Evolutionary conservation across 2,113 vertebrate genomes (phyloP).

Genomic region (Equus przewalskii): DNA sequence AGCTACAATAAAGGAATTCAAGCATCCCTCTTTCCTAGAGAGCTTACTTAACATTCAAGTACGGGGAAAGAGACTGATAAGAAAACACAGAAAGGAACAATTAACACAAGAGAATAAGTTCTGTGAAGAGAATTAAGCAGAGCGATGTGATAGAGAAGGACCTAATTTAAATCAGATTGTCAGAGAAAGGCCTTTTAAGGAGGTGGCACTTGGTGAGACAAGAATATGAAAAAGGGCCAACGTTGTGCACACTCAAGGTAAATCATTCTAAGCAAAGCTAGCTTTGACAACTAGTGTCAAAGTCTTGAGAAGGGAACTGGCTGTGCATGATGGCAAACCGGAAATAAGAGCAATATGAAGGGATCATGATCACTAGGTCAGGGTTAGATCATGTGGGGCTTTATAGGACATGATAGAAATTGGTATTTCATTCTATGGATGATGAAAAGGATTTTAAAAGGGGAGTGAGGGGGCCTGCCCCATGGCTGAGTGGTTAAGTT

Average conservation of each 20-base stretch:
- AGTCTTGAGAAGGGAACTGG: accelerated
- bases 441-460: not conserved
- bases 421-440: not conserved
- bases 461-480: not conserved
- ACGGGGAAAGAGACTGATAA: not conserved
- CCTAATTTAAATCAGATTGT: not conserved
- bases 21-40: not conserved
- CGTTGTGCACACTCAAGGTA: not conserved
- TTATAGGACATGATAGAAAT: not conserved
- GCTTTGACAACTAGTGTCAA: not conserved
- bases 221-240: not conserved
- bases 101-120: not conserved
- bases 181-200: not conserved
- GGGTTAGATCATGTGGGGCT: not conserved
- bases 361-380: not conserved
- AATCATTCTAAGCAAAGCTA: not conserved
- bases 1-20: not conserved
- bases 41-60: not conserved
- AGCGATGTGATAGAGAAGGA: not conserved
- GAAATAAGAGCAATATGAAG: not conserved
- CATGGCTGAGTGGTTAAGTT: too few relatives aligned
- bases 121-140: not conserved
- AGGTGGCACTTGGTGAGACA: not conserved
- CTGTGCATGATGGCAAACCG: not conserved
- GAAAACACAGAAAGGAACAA: not conserved